Conservation (phyloP, 2,888 invertebrate genomes). For the Eurytoma adleriae region DNA sequence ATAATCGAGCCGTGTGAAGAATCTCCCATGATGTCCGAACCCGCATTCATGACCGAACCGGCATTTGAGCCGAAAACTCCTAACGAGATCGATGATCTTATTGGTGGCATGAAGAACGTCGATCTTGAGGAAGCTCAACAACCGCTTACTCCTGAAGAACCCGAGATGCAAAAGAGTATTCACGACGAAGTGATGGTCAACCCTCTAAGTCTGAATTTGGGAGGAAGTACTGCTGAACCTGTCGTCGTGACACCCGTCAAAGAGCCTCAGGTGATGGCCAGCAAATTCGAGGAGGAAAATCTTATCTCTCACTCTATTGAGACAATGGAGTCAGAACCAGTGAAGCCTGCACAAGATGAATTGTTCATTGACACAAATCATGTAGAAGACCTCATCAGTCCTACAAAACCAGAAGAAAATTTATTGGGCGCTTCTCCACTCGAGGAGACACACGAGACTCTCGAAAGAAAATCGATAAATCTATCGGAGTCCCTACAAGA, state of each 20-base stretch:
- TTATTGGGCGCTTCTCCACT: neutral
- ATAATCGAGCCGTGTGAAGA: neutral
- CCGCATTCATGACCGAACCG: slow-evolving; percentile 6
- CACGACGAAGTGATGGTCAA: slow-evolving; percentile 47
- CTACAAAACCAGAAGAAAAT: neutral
- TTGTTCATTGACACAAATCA: neutral
- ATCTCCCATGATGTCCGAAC: neutral
- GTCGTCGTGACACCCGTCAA: slow-evolving; percentile 59
- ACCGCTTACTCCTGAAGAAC: slow-evolving; percentile 4
- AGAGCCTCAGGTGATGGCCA: slow-evolving; percentile 50
- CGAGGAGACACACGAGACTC: slow-evolving; percentile 1
- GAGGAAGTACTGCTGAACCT: slow-evolving; percentile 52
- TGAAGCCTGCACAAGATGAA: slow-evolving; percentile 3
- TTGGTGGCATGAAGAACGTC: slow-evolving; percentile 21
- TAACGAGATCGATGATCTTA: slow-evolving; percentile 8
- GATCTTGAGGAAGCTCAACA: neutral
- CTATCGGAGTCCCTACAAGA: slow-evolving; percentile 69
- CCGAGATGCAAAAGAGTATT: neutral
- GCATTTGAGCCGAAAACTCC: slow-evolving; percentile 12
- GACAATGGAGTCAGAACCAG: slow-evolving; percentile 7
- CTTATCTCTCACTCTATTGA: slow-evolving; percentile 34
- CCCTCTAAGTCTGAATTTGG: slow-evolving; percentile 49
- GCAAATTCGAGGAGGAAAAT: slow-evolving; percentile 51
- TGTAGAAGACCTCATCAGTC: slow-evolving; percentile 16
- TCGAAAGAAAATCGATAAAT: slow-evolving; percentile 43